Conservation (phyloP, 2,797 vertebrate genomes). For the Thripadectes ignobilis region DNA sequence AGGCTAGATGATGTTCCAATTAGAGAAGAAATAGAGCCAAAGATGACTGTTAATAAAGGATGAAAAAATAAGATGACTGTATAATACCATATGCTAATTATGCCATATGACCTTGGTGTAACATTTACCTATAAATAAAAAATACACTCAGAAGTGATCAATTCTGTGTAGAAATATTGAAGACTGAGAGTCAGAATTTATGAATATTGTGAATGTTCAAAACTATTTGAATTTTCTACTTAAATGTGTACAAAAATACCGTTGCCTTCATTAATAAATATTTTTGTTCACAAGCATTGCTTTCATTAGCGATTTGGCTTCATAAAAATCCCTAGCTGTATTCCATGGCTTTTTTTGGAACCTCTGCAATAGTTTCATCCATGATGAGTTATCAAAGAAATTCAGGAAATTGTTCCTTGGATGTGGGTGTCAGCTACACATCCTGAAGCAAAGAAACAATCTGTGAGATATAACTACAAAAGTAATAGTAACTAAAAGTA, state of each 20-base stretch:
- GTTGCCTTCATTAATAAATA: background rate
- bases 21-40: constrained; percentile 81
- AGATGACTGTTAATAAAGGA: constrained; percentile 84
- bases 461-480: background rate
- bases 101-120: constrained; percentile 76
- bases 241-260: background rate
- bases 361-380: background rate
- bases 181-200: background rate
- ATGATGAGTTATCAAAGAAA: background rate
- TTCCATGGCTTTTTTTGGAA: background rate
- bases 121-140: constrained; percentile 79
- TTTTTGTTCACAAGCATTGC: background rate
- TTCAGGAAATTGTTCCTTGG: background rate
- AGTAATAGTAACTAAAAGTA: constrained; percentile 38
- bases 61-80: constrained; percentile 79
- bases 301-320: background rate
- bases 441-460: constrained; percentile 24
- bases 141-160: constrained; percentile 57
- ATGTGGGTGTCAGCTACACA: background rate
- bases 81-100: constrained; percentile 79
- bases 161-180: constrained; percentile 27
- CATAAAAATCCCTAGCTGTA: background rate
- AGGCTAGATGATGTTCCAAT: constrained; percentile 83
- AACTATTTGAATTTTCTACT: constrained; percentile 6
- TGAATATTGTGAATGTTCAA: background rate